These are phyloP conservation scores for Galeopsomyia nigrocyanea DNA, from an alignment of 2,888 invertebrate species.

Conservation along the genomic window DNA sequence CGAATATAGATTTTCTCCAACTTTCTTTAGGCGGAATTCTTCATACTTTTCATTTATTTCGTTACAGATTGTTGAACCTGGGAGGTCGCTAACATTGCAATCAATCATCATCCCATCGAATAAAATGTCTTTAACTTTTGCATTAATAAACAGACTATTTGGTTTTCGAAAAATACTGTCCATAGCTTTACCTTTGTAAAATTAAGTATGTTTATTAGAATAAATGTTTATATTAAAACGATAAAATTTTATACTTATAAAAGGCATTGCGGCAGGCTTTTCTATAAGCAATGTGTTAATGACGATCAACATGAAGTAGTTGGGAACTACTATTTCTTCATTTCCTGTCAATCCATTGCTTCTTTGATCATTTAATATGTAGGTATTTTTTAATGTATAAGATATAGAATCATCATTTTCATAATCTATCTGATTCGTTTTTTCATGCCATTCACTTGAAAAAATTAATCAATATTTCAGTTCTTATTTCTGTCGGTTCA, in stretches of 20 bases:
- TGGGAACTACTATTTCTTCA: slow-evolving; percentile 78
- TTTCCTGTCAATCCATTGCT: slow-evolving; percentile 77
- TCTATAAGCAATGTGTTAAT: slow-evolving; percentile 72
- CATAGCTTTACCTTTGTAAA: slow-evolving; percentile 73
- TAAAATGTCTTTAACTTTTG: slow-evolving; percentile 78
- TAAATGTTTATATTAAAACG: slow-evolving; percentile 3
- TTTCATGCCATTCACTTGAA: slow-evolving; percentile 68
- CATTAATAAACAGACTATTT: slow-evolving; percentile 74
- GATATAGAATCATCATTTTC: slow-evolving; percentile 81
- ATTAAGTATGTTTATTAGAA: not conserved
- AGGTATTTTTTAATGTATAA: slow-evolving; percentile 78
- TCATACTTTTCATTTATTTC: slow-evolving; percentile 19
- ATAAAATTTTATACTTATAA: slow-evolving; percentile 68
- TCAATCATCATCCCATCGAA: slow-evolving; percentile 82
- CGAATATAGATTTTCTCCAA: slow-evolving; percentile 76
- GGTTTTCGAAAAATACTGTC: slow-evolving; percentile 79
- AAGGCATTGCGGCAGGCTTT: slow-evolving; percentile 75
- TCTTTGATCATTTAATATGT: slow-evolving; percentile 76
- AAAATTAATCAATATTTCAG: too few relatives aligned
- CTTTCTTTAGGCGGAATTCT: slow-evolving; percentile 59
- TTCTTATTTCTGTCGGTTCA: too few relatives aligned
- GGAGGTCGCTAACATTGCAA: slow-evolving; percentile 82
- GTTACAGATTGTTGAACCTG: slow-evolving; percentile 80
- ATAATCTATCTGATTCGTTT: slow-evolving; percentile 80
- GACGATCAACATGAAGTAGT: slow-evolving; percentile 78